Percentiles rank a stretch among this genome's conserved stretches.
phyloP scores from a whole-genome alignment of 2,888 invertebrate species.

The Aelia acuminata region DNA sequence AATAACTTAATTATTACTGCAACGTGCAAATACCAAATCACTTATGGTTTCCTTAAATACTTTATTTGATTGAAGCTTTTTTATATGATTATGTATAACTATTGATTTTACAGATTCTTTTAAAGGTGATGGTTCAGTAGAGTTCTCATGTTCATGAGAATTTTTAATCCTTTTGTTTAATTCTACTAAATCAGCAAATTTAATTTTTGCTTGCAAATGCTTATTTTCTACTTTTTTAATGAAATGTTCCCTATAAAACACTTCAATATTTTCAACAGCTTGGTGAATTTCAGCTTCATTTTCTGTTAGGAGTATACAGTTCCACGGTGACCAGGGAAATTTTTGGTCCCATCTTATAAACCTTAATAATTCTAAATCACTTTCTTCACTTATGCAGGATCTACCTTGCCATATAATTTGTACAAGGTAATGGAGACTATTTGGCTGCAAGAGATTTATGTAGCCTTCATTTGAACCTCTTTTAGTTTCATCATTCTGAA shows the following conservation, averaged over 20 bases:
- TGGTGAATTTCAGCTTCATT: conserved; percentile 55
- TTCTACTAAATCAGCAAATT: conserved; percentile 43
- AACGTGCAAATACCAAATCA: conserved; percentile 55
- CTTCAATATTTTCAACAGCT: conserved; percentile 15
- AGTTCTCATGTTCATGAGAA: background rate
- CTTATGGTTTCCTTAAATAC: conserved; percentile 45
- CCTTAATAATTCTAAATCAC: conserved; percentile 17
- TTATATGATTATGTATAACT: conserved; percentile 20
- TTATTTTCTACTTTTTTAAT: conserved; percentile 50
- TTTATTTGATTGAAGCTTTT: conserved; percentile 31
- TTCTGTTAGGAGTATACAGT: conserved; percentile 58
- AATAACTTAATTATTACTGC: background rate
- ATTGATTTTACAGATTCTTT: background rate
- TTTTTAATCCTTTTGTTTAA: conserved; percentile 41
- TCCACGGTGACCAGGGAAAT: conserved; percentile 54
- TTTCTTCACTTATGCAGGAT: conserved; percentile 54
- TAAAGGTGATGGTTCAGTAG: background rate
- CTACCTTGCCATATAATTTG: conserved; percentile 58
- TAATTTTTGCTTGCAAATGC: conserved; percentile 55
- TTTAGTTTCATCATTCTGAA: conserved; percentile 6
- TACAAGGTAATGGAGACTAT: conserved; percentile 36
- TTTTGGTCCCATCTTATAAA: conserved; percentile 50
- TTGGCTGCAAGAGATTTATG: conserved; percentile 15
- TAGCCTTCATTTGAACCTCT: conserved; percentile 5
- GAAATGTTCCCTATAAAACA: conserved; percentile 51